Evolutionary conservation across 2,888 invertebrate species (phyloP).

Genomic region (Diloba caeruleocephala): DNA sequence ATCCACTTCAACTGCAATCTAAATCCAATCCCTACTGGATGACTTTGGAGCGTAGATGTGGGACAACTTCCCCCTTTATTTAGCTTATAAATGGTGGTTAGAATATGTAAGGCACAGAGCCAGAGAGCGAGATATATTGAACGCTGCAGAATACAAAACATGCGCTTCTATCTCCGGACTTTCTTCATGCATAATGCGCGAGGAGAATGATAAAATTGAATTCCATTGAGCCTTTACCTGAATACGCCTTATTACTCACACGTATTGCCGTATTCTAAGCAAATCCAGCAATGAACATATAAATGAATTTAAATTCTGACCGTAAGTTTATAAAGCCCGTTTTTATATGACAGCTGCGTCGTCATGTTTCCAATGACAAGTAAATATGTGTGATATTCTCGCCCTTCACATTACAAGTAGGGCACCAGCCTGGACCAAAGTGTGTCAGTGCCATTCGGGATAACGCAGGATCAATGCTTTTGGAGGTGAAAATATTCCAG

Average conservation of each 20-base stretch:
- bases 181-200: constrained; percentile 34
- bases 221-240: constrained; percentile 11
- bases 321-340: not conserved
- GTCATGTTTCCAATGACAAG: constrained; percentile 9
- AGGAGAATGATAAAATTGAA: constrained; percentile 22
- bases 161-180: constrained; percentile 28
- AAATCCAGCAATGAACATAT: constrained; percentile 6
- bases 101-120: constrained; percentile 14
- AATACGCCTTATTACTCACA: constrained; percentile 15
- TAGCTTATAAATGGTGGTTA: not conserved
- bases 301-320: constrained; percentile 3
- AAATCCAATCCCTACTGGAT: not conserved
- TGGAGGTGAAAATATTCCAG: constrained; percentile 27
- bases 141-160: constrained; percentile 38
- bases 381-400: constrained; percentile 18
- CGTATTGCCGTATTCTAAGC: constrained; percentile 4
- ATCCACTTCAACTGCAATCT: not conserved
- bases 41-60: not conserved
- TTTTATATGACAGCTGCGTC: not conserved
- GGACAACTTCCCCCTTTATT: not conserved
- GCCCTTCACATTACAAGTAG: constrained; percentile 29
- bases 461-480: constrained; percentile 40
- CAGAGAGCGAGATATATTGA: constrained; percentile 28
- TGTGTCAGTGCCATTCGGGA: constrained; percentile 39
- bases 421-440: constrained; percentile 31